Percentiles rank a stretch among this genome's conserved stretches.
Evolutionary conservation across 2,888 invertebrate species (phyloP).

Genomic region (Colostygia pectinataria): DNA sequence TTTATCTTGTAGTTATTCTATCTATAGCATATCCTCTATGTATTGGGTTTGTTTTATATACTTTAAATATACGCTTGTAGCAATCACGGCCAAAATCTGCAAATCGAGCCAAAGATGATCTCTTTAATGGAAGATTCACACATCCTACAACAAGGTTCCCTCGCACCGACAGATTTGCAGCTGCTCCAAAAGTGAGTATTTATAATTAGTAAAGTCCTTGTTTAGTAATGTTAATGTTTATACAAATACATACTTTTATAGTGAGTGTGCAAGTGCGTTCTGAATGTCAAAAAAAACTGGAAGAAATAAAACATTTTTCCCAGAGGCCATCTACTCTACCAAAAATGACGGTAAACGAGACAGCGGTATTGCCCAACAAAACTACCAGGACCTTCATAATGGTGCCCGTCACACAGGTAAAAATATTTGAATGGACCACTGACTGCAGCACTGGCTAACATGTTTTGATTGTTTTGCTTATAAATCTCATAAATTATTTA

Average conservation of each 20-base stretch:
- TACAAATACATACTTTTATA: too few species aligned
- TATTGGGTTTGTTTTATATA: neutral
- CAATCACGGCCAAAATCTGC: constrained; percentile 55
- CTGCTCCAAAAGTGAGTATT: constrained; percentile 18
- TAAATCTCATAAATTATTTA: constrained; percentile 18
- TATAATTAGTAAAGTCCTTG: neutral
- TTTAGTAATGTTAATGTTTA: neutral
- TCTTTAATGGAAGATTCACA: constrained; percentile 22
- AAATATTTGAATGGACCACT: neutral
- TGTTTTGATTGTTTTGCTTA: constrained; percentile 5
- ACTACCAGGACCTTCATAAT: constrained; percentile 40
- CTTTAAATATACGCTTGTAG: constrained; percentile 4
- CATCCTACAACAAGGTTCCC: constrained; percentile 10
- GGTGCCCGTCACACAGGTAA: constrained; percentile 47
- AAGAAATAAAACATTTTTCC: neutral
- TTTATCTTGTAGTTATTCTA: neutral
- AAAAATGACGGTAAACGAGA: constrained; percentile 37
- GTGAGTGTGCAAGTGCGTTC: too few species aligned
- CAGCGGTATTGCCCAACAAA: constrained; percentile 27
- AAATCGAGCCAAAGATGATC: constrained; percentile 49
- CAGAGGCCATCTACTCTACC: constrained; percentile 47
- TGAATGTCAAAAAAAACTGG: too few species aligned
- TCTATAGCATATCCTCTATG: too few species aligned
- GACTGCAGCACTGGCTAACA: neutral
- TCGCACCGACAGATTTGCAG: constrained; percentile 12